Conservation (phyloP, 2,888 invertebrate species). For the Antheraea yamamai region DNA sequence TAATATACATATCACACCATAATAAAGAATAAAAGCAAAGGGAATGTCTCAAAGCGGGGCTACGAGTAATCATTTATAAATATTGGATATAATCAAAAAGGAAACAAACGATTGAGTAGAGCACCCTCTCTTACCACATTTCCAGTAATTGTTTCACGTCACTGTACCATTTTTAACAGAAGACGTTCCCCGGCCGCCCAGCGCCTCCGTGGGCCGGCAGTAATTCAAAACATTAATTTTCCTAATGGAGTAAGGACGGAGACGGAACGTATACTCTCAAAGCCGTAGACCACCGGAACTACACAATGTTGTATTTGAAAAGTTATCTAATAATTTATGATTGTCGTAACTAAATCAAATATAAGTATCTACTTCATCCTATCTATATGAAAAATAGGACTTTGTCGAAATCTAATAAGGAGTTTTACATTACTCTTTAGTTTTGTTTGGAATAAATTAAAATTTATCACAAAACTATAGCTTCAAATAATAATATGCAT, state of each 20-base stretch:
- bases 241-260: conserved; percentile 79
- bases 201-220: conserved; percentile 26
- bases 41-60: background rate
- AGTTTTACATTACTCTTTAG: too few relatives aligned
- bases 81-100: background rate
- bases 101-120: conserved; percentile 8
- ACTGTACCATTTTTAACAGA: conserved; percentile 20
- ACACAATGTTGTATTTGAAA: background rate
- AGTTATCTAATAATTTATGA: background rate
- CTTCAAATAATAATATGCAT: too few relatives aligned
- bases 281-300: background rate
- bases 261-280: conserved; percentile 28
- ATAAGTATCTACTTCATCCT: background rate
- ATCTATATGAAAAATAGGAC: too few relatives aligned
- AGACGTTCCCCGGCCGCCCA: conserved; percentile 12
- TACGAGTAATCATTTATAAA: background rate
- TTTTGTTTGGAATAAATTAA: too few relatives aligned
- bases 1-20: background rate
- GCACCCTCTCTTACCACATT: conserved; percentile 13
- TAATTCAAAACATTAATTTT: conserved; percentile 82
- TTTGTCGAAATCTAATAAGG: too few relatives aligned
- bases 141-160: conserved; percentile 29
- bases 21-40: background rate
- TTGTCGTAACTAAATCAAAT: background rate
- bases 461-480: too few relatives aligned